Conservation (phyloP, 1,140 invertebrate species). For the Drosophila bifasciata region DNA sequence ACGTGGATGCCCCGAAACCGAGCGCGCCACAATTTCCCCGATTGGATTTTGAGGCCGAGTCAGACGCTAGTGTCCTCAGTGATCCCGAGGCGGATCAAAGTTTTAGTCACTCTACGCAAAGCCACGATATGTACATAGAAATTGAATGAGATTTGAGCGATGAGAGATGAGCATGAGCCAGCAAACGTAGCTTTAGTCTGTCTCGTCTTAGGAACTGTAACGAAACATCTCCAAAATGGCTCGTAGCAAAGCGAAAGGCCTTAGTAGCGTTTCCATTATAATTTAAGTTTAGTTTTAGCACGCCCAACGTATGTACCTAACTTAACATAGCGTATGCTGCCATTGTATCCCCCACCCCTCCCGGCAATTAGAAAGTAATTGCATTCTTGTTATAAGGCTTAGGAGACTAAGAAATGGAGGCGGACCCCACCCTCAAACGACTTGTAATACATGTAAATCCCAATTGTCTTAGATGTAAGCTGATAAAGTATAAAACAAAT, state of each 20-base stretch:
- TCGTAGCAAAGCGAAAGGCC: slow-evolving; percentile 57
- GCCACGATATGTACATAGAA: slow-evolving; percentile 57
- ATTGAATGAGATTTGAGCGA: slow-evolving; percentile 30
- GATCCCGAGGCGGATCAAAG: slow-evolving; percentile 70
- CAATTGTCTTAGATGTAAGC: slow-evolving; percentile 42
- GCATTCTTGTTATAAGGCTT: slow-evolving; percentile 41
- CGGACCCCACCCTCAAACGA: slow-evolving; percentile 17
- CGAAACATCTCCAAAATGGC: slow-evolving; percentile 68
- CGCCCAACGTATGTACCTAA: slow-evolving; percentile 66
- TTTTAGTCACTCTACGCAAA: slow-evolving; percentile 26
- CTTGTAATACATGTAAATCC: slow-evolving; percentile 40
- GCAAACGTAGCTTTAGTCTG: background rate
- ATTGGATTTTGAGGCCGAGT: slow-evolving; percentile 19
- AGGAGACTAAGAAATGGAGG: background rate
- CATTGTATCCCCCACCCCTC: slow-evolving; percentile 30
- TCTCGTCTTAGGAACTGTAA: slow-evolving; percentile 24
- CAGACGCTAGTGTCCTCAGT: slow-evolving; percentile 52
- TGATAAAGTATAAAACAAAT: slow-evolving; percentile 30
- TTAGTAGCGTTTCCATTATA: slow-evolving; percentile 43
- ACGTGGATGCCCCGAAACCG: slow-evolving; percentile 7
- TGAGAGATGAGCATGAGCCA: background rate
- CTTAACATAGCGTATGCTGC: slow-evolving; percentile 44
- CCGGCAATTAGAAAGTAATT: slow-evolving; percentile 50
- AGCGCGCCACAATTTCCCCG: slow-evolving; percentile 9
- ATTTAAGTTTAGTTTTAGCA: slow-evolving; percentile 30